Evolutionary conservation across 1,140 invertebrate species (phyloP), one percentile per base, ranked within the genome.

Genomic region (Homarus americanus): DNA sequence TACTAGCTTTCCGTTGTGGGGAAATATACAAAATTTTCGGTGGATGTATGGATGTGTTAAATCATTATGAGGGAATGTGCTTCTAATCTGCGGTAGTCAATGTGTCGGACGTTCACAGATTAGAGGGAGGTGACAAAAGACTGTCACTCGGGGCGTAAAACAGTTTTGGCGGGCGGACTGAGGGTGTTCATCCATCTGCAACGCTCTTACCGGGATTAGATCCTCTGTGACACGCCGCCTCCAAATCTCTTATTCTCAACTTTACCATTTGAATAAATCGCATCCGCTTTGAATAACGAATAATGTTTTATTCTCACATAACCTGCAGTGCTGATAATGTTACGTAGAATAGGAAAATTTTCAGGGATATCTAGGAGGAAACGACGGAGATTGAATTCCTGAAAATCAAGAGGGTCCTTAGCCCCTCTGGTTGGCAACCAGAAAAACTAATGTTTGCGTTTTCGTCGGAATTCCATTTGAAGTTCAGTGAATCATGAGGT

Each of bases 371-470:
- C 17, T 20, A 15, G 17, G 12, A 58, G 53, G 53, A 32, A 69
- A n/a, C 63, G 63, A 63, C 9, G 58, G 15, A 63, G 63, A 69
- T 15, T 69, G 32, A 69, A 69, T 28, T 5, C 20, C 53, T 15
- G 63, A 12, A 32, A 69, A 32, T 63, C n/a, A 69, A 69, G 63
- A 69, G 63, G 63, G 24, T 28, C 24, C 24, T n/a, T 5, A n/a
- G n/a, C 72, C 41, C 83, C 69, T 28, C 72, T n/a, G 15, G 9
- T 28, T 49, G 40, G 40, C 34, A 44, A 20, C 40, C 2, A 69
- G 83, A 85, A 85, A 85, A 85, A 66, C 66, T 75, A 85, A 75
- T 85, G 83, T 85, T 85, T 85, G 41, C 66, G 41, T 85, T 85
- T 75, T 85, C 69, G 69, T 32, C 83, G 72, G 83, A 85, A 49